A percentile compares a stretch with the other conserved stretches of the same genome.
These are phyloP conservation scores for Forbesichthys agassizii DNA, from an alignment of 2,113 vertebrate species.

Conservation along the genomic window DNA sequence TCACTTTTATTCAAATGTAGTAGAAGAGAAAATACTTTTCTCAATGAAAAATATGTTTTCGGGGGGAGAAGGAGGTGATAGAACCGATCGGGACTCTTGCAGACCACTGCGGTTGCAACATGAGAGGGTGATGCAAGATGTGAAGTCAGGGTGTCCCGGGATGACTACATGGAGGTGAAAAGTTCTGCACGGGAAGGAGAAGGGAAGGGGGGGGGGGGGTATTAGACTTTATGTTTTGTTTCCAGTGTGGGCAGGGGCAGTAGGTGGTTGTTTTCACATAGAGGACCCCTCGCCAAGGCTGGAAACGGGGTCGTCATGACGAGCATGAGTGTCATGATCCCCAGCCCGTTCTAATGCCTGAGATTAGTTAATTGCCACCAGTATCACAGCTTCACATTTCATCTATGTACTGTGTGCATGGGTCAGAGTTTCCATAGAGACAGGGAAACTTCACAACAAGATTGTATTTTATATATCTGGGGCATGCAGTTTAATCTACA, in stretches of 20 bases:
- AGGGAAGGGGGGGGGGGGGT: not conserved
- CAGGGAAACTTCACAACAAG: no score
- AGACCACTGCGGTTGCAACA: slow-evolving; percentile 13
- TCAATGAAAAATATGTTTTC: no score
- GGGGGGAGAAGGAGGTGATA: not conserved
- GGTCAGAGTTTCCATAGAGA: no score
- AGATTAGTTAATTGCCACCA: no score
- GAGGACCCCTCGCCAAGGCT: slow-evolving; percentile 27
- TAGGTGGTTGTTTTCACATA: not conserved
- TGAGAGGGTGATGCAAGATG: slow-evolving; percentile 39
- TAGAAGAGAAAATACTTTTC: no score
- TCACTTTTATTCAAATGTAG: no score
- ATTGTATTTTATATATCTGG: no score
- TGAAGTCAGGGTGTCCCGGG: slow-evolving; percentile 42
- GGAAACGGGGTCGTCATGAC: slow-evolving; percentile 62
- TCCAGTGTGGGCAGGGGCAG: slow-evolving; percentile 18
- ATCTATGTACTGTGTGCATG: no score
- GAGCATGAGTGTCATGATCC: slow-evolving; percentile 60
- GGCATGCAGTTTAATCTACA: no score
- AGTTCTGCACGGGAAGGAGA: not conserved
- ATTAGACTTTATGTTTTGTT: slow-evolving; percentile 28
- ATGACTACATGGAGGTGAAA: slow-evolving; percentile 4
- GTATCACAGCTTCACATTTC: no score
- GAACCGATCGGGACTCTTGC: slow-evolving; percentile 27
- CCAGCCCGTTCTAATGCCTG: no score